Conservation (phyloP, 2,113 vertebrate genomes). For the Leucopternis melanops region DNA sequence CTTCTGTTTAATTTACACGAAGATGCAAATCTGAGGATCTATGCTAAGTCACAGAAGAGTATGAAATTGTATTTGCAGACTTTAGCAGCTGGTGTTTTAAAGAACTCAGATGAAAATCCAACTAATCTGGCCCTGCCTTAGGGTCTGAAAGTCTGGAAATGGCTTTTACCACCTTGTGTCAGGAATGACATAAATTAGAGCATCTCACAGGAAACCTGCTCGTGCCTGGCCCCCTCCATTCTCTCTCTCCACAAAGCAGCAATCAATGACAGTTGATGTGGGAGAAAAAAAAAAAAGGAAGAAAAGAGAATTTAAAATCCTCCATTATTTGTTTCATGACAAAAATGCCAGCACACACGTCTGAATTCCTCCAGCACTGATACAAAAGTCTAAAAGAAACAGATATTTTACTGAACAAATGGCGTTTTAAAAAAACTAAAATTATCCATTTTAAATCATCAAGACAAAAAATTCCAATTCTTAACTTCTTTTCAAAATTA, state of each 20-base stretch:
- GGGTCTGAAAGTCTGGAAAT: not conserved
- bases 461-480: not conserved
- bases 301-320: not conserved
- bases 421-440: not conserved
- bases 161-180: not conserved
- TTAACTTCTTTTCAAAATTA: not conserved
- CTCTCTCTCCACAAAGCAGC: not conserved
- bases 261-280: not conserved
- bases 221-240: not conserved
- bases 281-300: too few relatives aligned
- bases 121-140: not conserved
- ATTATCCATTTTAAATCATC: not conserved
- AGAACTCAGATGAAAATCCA: not conserved
- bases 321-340: not conserved
- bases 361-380: not conserved
- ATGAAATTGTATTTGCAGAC: not conserved
- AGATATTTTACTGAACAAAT: not conserved
- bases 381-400: not conserved
- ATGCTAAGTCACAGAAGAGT: not conserved
- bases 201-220: not conserved
- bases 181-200: not conserved
- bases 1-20: not conserved
- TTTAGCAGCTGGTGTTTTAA: not conserved
- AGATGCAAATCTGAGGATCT: not conserved
- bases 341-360: not conserved